Conservation (phyloP, 2,797 vertebrate species). For the Malurus splendens region DNA sequence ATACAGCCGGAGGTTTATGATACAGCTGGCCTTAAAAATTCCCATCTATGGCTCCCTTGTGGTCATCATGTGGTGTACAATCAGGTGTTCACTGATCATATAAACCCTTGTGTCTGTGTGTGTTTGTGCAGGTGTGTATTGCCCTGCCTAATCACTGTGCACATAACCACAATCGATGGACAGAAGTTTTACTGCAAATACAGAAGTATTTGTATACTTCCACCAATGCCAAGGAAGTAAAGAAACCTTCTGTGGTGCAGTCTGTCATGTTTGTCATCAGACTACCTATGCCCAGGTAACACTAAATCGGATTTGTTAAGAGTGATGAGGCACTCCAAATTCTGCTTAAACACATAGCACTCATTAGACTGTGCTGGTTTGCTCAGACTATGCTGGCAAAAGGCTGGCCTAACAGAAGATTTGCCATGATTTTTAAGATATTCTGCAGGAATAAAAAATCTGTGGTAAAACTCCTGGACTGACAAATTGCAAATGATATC, state of each 20-base stretch:
- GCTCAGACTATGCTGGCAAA: not conserved
- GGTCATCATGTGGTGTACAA: not conserved
- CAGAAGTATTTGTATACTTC: not conserved
- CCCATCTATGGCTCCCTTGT: not conserved
- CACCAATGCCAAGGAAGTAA: not conserved
- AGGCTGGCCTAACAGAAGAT: not conserved
- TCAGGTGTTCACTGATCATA: not conserved
- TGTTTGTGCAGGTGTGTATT: not conserved
- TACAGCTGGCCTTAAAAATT: not conserved
- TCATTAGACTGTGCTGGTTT: not conserved
- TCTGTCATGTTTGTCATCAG: not conserved
- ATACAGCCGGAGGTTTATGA: not conserved
- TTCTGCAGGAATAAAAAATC: not conserved
- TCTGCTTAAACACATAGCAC: not conserved
- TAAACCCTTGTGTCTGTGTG: fast-evolving
- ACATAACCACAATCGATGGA: not conserved
- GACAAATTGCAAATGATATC: not conserved
- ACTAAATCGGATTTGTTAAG: not conserved
- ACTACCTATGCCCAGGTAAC: not conserved
- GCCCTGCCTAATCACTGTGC: not conserved
- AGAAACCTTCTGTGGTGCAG: not conserved
- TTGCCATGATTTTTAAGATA: not conserved
- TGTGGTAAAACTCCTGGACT: not conserved
- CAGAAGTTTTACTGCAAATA: not conserved
- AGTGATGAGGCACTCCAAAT: not conserved